A percentile compares a stretch with the other conserved stretches of the same genome.
These are phyloP conservation scores for Theodoxus fluviatilis DNA, from an alignment of 2,888 invertebrate species.

Conservation along the genomic window DNA sequence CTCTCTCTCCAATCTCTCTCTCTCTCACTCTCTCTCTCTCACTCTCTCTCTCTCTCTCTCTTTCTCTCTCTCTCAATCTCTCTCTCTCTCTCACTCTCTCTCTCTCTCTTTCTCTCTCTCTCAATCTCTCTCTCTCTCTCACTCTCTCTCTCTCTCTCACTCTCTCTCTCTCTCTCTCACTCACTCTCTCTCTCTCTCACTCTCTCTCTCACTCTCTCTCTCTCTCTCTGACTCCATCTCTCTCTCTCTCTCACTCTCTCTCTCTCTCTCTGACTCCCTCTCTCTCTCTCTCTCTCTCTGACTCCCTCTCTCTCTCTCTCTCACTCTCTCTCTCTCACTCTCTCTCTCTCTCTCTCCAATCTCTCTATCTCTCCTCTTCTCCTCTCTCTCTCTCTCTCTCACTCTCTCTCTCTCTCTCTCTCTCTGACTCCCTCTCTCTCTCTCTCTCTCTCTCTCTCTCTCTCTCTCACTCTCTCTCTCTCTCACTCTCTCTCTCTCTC, in stretches of 20 bases:
- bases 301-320: background rate
- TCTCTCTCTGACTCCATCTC: background rate
- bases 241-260: background rate
- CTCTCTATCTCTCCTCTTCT: background rate
- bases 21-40: slow-evolving; percentile 22
- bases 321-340: slow-evolving; percentile 1
- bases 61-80: background rate
- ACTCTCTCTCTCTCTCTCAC: background rate
- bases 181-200: background rate
- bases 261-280: background rate
- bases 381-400: background rate
- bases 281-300: background rate
- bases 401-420: background rate
- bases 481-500: slow-evolving; percentile 8
- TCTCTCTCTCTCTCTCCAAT: background rate
- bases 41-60: background rate
- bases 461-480: slow-evolving; percentile 8
- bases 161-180: background rate
- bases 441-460: slow-evolving; percentile 14
- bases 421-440: background rate
- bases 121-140: background rate
- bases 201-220: background rate
- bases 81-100: background rate
- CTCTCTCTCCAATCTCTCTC: background rate
- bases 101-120: background rate